Evolutionary conservation across 92 coral and sea anemone genomes (phyloP).

Genomic region (Muricea muricata): DNA sequence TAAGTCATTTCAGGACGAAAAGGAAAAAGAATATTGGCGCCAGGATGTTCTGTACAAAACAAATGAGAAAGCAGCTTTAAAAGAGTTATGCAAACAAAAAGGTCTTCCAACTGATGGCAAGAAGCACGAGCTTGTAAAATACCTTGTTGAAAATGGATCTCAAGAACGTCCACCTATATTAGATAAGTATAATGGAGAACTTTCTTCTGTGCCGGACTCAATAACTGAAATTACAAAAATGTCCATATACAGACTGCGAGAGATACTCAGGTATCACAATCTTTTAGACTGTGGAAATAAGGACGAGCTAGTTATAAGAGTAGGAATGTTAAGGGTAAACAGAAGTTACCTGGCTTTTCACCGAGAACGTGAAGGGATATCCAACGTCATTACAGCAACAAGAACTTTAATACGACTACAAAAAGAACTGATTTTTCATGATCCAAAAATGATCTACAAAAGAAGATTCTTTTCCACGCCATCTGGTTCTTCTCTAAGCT

Average conservation of each 20-base stretch:
- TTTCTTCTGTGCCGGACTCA: conserved; percentile 42
- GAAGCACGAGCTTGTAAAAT: conserved; percentile 56
- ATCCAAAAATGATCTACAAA: conserved; percentile 42
- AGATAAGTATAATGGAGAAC: conserved; percentile 55
- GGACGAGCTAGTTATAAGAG: conserved; percentile 68
- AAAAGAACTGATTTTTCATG: conserved; percentile 34
- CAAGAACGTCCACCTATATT: conserved; percentile 57
- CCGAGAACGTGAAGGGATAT: conserved; percentile 56
- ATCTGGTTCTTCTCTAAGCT: conserved; percentile 16
- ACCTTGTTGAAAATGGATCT: conserved; percentile 41
- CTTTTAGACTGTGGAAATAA: conserved; percentile 70
- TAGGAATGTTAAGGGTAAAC: conserved; percentile 64
- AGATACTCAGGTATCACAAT: conserved; percentile 64
- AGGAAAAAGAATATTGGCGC: conserved; percentile 68
- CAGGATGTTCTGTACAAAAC: conserved; percentile 61
- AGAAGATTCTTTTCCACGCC: conserved; percentile 42
- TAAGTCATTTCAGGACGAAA: no score
- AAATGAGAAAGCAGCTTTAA: conserved; percentile 52
- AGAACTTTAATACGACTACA: conserved; percentile 30
- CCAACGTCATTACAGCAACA: conserved; percentile 44
- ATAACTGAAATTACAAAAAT: conserved; percentile 63
- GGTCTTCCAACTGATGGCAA: conserved; percentile 60
- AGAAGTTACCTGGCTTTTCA: conserved; percentile 59
- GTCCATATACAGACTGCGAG: conserved; percentile 56
- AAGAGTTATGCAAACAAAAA: conserved; percentile 47